phyloP scores from a whole-genome alignment of 1,140 invertebrate species.

The Sipha flava region DNA sequence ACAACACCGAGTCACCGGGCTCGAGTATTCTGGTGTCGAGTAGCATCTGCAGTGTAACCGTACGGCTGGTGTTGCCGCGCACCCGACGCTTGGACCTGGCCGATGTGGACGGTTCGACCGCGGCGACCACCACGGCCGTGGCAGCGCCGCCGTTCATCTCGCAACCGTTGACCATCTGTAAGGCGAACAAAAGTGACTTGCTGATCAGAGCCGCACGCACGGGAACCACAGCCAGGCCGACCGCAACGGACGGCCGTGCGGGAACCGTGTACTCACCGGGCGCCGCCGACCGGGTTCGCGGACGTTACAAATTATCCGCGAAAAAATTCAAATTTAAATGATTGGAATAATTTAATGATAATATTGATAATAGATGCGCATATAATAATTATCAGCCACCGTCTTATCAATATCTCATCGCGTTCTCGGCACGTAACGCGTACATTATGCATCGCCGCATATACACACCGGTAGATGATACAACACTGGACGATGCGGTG shows the following conservation, averaged over 20 bases:
- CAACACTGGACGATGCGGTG: too few species aligned
- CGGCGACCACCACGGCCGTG: neutral
- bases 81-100: neutral
- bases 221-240: neutral
- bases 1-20: constrained; percentile 69
- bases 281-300: too few species aligned
- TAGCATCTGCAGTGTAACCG: constrained; percentile 72
- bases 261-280: too few species aligned
- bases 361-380: neutral
- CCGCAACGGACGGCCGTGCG: neutral
- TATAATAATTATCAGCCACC: constrained; percentile 12
- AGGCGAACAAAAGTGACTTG: too few species aligned
- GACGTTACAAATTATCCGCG: neutral
- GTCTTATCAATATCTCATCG: too few species aligned
- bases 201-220: neutral
- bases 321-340: constrained; percentile 20
- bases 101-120: neutral
- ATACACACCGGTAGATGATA: too few species aligned
- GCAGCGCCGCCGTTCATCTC: neutral
- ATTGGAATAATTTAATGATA: constrained; percentile 15
- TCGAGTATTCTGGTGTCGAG: constrained; percentile 70
- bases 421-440: too few species aligned
- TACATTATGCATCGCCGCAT: too few species aligned
- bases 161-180: neutral
- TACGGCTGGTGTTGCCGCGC: constrained; percentile 52